Base-by-base conservation (phyloP, 1,140 invertebrate species). In the Vollenhovia emeryi region DNA sequence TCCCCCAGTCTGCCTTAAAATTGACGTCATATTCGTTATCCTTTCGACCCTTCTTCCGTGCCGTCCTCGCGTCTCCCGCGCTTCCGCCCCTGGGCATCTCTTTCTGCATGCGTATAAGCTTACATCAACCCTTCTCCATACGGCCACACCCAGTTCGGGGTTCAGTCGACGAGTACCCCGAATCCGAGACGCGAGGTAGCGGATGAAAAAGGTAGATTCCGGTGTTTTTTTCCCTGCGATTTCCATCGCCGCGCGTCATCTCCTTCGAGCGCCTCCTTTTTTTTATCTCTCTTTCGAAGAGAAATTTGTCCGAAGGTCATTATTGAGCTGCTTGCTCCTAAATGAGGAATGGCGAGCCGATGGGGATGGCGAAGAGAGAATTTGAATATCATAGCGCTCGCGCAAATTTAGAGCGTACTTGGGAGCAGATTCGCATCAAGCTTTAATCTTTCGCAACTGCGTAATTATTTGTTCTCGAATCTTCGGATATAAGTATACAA, bases 21-120 rank as follows among this genome's bases (percentile, higher is more conserved):
- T 94, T 94, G 93, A 94, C 93, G 92, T 94, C 92, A 94, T 94
- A 94, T 93, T 94, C 93, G 93, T 94, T 95, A 94, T 94, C 93
- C 93, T 93, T 93, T 92, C 90, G 92, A 94, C 93, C 94, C 93
- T 94, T 93, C 92, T 93, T 93, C 91, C 91, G 83, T 79, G 88
- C 86, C 73, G 83, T 90, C 88, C 89, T 88, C 84, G 50, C 79
- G 78, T 87, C 84, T 88, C 86, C 88, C 86, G 75, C 86, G 66
- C 88, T 89, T 87, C 87, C 71, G 85, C 88, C 75, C 69, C 82
- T 89, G 83, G 89, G 87, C 87, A 89, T 89, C 88, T 86, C 90
- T 86, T 90, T 87, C 90, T 90, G 88, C 89, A 91, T 91, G 85
- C 90, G 90, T 90, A 91, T 91, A 91, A 91, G 88, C 88, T 91